phyloP scores from a whole-genome alignment of 2,113 vertebrate species.

The Laticauda colubrina region DNA sequence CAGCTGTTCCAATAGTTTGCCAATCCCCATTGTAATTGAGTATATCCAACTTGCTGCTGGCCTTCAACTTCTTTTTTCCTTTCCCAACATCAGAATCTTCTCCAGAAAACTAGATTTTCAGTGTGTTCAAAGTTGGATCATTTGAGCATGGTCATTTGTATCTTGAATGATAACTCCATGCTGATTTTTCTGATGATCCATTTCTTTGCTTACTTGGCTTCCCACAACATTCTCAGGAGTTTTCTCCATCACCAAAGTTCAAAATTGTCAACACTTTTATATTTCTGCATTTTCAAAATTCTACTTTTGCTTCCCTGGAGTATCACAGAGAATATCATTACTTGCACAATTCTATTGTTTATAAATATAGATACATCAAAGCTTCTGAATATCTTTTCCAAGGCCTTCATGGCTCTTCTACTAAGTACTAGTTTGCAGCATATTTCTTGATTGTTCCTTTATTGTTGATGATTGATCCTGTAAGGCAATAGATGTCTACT shows the following conservation, averaged over 20 bases:
- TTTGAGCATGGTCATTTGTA: neutral
- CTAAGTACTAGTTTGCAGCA: neutral
- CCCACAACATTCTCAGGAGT: neutral
- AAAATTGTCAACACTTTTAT: neutral
- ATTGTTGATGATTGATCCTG: neutral
- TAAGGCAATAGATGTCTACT: neutral
- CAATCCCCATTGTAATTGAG: neutral
- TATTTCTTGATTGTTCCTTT: neutral
- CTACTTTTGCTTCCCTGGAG: neutral
- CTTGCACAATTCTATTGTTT: neutral
- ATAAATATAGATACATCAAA: neutral
- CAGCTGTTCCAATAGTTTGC: neutral
- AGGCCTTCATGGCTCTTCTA: neutral
- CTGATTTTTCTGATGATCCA: neutral
- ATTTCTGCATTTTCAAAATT: neutral
- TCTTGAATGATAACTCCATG: neutral
- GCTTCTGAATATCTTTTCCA: neutral
- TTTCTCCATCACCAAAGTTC: neutral
- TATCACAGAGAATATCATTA: neutral
- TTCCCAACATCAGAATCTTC: neutral
- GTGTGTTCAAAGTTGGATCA: neutral
- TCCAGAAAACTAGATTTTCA: neutral
- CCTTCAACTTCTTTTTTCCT: neutral
- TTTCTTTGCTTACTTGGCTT: neutral
- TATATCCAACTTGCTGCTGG: neutral